Percentiles rank a stretch among this genome's conserved stretches.
These are phyloP conservation scores for Aphis craccivora DNA, from an alignment of 1,140 invertebrate species.

Conservation along the genomic window DNA sequence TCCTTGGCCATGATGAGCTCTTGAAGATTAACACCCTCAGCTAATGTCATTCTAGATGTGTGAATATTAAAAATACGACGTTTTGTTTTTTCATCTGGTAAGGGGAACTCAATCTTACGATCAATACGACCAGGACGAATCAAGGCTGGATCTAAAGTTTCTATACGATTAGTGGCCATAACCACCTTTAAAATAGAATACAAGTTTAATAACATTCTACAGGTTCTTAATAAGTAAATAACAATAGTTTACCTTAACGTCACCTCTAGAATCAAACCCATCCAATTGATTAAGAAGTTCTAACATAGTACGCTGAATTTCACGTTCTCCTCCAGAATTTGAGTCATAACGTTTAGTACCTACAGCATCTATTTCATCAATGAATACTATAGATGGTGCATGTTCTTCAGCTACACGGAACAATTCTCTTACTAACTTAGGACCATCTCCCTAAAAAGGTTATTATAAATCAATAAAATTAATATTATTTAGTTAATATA, in stretches of 20 bases:
- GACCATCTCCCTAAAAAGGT: constrained; percentile 91
- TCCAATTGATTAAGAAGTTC: constrained; percentile 98
- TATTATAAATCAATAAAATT: constrained; percentile 62
- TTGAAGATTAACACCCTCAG: constrained; percentile 96
- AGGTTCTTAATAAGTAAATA: not conserved
- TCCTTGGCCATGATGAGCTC: constrained; percentile 99
- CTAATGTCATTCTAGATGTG: constrained; percentile 96
- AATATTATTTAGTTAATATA: not conserved
- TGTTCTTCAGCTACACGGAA: constrained; percentile 99
- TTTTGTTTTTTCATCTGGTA: constrained; percentile 99
- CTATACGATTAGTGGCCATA: constrained; percentile 99
- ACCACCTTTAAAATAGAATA: constrained; percentile 75
- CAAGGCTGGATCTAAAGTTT: constrained; percentile 97
- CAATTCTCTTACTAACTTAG: constrained; percentile 96
- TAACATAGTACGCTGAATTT: constrained; percentile 99
- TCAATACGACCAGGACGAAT: constrained; percentile 99
- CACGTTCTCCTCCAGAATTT: constrained; percentile 98
- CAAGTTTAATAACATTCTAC: not conserved
- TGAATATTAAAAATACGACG: constrained; percentile 98
- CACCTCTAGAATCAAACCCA: constrained; percentile 96
- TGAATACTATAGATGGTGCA: constrained; percentile 99
- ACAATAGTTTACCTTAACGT: constrained; percentile 65
- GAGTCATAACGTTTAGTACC: constrained; percentile 99
- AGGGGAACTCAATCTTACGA: constrained; percentile 98
- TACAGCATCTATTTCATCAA: constrained; percentile 99